A percentile compares a stretch with the other conserved stretches of the same genome.
These are phyloP conservation scores for Apogon talboti DNA, from an alignment of 2,797 vertebrate genomes.

Conservation along the genomic window DNA sequence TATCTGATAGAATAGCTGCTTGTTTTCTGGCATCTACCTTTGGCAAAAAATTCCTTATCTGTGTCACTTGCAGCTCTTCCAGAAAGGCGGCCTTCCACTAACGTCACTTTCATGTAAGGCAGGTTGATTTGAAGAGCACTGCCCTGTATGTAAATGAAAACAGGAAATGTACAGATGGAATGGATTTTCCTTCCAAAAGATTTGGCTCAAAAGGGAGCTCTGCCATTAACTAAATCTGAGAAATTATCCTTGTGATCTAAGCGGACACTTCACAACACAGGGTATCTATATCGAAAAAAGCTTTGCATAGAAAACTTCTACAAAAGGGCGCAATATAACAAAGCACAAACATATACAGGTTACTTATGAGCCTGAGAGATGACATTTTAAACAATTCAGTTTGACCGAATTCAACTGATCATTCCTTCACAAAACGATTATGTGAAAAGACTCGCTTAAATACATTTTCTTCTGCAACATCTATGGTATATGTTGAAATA, in stretches of 20 bases:
- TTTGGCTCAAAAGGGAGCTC: slow-evolving; percentile 72
- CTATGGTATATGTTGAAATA: slow-evolving; percentile 42
- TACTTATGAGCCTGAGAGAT: slow-evolving; percentile 80
- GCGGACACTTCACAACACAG: slow-evolving; percentile 58
- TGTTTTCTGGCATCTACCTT: slow-evolving; percentile 74
- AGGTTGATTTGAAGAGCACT: slow-evolving; percentile 51
- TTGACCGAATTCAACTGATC: slow-evolving; percentile 45
- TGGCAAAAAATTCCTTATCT: slow-evolving; percentile 68
- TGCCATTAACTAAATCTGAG: slow-evolving; percentile 53
- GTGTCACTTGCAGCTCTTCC: slow-evolving; percentile 57
- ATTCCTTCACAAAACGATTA: slow-evolving; percentile 41
- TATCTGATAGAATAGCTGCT: slow-evolving; percentile 18
- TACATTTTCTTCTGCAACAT: slow-evolving; percentile 48
- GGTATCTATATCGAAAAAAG: slow-evolving; percentile 58
- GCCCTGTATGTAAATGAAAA: slow-evolving; percentile 31
- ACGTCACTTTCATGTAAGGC: slow-evolving; percentile 38
- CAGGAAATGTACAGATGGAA: slow-evolving; percentile 41
- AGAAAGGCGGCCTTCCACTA: slow-evolving; percentile 39
- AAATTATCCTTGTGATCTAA: slow-evolving; percentile 39
- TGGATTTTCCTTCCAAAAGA: slow-evolving; percentile 59
- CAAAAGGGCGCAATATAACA: slow-evolving; percentile 74
- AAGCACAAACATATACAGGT: slow-evolving; percentile 71
- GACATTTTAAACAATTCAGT: slow-evolving; percentile 50
- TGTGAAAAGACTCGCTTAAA: slow-evolving; percentile 53
- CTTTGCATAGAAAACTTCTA: slow-evolving; percentile 87